These are phyloP conservation scores for Hiodon tergisus DNA, from an alignment of 2,113 vertebrate genomes.

Conservation along the genomic window DNA sequence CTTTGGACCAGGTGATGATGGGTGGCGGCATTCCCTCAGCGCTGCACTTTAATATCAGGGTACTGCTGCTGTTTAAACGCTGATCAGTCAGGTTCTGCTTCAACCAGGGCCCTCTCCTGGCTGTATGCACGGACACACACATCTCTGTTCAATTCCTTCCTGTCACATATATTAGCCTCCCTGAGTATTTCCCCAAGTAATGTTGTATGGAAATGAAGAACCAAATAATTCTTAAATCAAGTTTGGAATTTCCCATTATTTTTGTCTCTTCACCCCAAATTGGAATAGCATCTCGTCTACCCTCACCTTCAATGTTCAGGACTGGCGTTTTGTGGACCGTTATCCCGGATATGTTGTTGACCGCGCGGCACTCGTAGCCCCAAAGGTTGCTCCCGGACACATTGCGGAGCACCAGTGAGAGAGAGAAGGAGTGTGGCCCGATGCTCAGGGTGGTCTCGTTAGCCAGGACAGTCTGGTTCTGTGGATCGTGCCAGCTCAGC, in stretches of 20 bases:
- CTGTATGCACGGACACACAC: constrained; percentile 41
- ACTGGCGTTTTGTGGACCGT: constrained; percentile 46
- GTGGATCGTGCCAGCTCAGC: constrained; percentile 66
- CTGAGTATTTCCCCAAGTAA: background rate
- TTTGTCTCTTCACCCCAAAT: no score
- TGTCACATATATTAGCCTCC: background rate
- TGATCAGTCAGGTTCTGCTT: constrained; percentile 74
- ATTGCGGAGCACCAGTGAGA: constrained; percentile 61
- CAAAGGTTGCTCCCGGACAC: constrained; percentile 55
- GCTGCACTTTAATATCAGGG: constrained; percentile 67
- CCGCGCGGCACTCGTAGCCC: constrained; percentile 67
- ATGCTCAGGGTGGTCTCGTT: constrained; percentile 30
- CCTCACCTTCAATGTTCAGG: constrained; percentile 66
- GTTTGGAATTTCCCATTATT: no score
- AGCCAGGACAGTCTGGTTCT: constrained; percentile 36
- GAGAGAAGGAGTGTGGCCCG: constrained; percentile 60
- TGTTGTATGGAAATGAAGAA: no score
- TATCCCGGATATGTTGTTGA: constrained; percentile 51
- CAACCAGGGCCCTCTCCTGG: constrained; percentile 61
- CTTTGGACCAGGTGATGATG: constrained; percentile 71
- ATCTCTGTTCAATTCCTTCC: background rate
- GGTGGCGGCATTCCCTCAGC: constrained; percentile 70
- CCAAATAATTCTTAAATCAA: background rate
- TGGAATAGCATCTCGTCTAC: no score
- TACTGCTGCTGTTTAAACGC: constrained; percentile 81